Percentiles rank a stretch among this genome's conserved stretches.
phyloP scores from a whole-genome alignment of 1,140 invertebrate species.

The Catajapyx aquilonaris region DNA sequence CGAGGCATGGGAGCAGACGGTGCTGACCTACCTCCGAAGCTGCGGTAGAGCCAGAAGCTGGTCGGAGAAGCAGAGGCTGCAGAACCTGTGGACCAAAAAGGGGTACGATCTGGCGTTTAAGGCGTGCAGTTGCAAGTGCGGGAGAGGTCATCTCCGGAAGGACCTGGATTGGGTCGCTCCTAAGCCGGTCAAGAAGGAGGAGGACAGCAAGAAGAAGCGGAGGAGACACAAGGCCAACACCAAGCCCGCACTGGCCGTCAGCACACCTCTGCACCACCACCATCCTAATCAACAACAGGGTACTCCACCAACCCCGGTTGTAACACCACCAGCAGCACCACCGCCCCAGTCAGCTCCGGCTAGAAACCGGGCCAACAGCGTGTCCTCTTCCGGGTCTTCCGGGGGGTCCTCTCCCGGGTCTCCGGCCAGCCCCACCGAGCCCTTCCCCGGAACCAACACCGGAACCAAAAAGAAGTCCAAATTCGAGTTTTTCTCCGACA shows the following conservation, averaged over 20 bases:
- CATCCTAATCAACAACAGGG: constrained; percentile 9
- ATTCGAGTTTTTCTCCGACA: constrained; percentile 56
- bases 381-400: constrained; percentile 39
- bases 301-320: constrained; percentile 10
- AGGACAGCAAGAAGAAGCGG: constrained; percentile 44
- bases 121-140: constrained; percentile 69
- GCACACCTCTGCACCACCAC: constrained; percentile 17
- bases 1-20: constrained; percentile 72
- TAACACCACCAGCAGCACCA: constrained; percentile 18
- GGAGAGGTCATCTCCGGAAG: constrained; percentile 77
- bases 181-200: constrained; percentile 18
- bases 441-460: constrained; percentile 31
- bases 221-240: constrained; percentile 38
- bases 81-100: constrained; percentile 94
- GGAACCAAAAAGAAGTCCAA: constrained; percentile 42
- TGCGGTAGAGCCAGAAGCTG: constrained; percentile 76
- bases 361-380: constrained; percentile 29
- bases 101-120: constrained; percentile 85
- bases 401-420: constrained; percentile 39
- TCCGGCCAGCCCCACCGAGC: constrained; percentile 39
- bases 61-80: constrained; percentile 79
- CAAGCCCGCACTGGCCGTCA: constrained; percentile 30
- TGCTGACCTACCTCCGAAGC: constrained; percentile 68
- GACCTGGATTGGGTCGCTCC: constrained; percentile 75
- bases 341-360: constrained; percentile 6